Evolutionary conservation across 2,888 invertebrate genomes (phyloP), one percentile per base, ranked within the genome.

Genomic region (Lepidonotus clava): DNA sequence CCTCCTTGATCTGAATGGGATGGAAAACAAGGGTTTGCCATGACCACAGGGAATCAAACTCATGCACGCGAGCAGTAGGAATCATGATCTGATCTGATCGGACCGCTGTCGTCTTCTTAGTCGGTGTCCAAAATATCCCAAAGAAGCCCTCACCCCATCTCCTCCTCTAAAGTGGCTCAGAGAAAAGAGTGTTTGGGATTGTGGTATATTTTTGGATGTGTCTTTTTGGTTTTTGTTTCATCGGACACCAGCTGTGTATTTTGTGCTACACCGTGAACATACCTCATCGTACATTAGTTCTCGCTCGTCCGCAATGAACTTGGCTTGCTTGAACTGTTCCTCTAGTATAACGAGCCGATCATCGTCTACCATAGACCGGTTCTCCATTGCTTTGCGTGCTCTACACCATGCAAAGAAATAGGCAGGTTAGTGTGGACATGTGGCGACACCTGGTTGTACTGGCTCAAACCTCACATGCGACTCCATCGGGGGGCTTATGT

Each of bases 1-100:
- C 97, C 98, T 98, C 95, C 98, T 90, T 71, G 91, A 91, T 92
- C 94, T 94, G 92, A 66, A 80, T 80, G 80, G 40, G 86, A 53
- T 28, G 41, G 46, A 87, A 86, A 77, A 86, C 71, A 86, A 71
- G 71, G 71, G 71, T 34, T 71, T 71, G 71, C 71, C 71, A 38
- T 71, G 71, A 71, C 71, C 71, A 71, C 71, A 46, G 71, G 24
- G 67, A 21, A 85, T 56, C 84, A 67, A 67, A 85, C 71, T 36
- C 85, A 85, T 71, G 71, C 85, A 85, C 67, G 51, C 76, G 76
- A 46, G 85, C 83, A 83, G 46, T 46, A 46, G 46, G 71, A 71
- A 46, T 46, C 80, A 80, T 41, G 80, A 80, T 80, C 51, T 80
- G 80, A 80, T 80, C 32, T 80, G 80, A 80, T 80, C 46, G 34